Evolutionary conservation across 2,113 vertebrate genomes (phyloP), one percentile per base, ranked within the genome.

Genomic region (Cinclus cinclus): DNA sequence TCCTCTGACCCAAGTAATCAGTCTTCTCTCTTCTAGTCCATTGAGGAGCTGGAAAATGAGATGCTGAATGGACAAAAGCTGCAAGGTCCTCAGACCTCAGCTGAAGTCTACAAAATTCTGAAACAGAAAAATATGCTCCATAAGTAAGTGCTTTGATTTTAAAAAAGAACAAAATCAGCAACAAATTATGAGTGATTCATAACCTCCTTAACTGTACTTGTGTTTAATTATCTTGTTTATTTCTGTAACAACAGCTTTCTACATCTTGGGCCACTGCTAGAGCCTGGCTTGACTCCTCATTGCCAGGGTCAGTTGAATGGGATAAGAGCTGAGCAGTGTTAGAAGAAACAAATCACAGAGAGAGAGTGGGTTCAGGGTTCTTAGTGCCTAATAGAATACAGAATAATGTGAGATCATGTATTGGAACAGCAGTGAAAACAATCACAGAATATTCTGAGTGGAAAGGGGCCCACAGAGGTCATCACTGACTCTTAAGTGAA

Each of bases 21-120:
- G 8, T 77, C 75, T 92, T 74, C 58, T 97, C 68, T 95, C 84
- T 94, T 89, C 65, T 89, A 99, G 99, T 98, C 98, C 10, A 98
- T 99, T 11, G 94, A 92, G 55, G 98, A 99, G 64, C 97, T 99
- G 96, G 99, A 99, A 96, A 98, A 91, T 0, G 99, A 99, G 90
- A 98, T 99, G 98, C 96, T 99, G 73, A 99, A 99, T 5, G 99
- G 99, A 15, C 99, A 99, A 96, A 99, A 99, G 92, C 98, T 99
- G 23, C 99, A 99, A 94, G 99, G 99, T n/a, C 99, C 99, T 27
- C 98, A 98, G 89, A 98, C 98, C 39, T 97, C 98, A 15, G 97
- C 92, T 0, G 98, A 98, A 92, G 96, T 98, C 67, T 97, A 97
- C 94, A 98, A 97, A 82, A 97, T 98, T 50, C 95, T 98, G 93